Evolutionary conservation across 2,113 vertebrate species (phyloP).

Genomic region (Macroglossus sobrinus): DNA sequence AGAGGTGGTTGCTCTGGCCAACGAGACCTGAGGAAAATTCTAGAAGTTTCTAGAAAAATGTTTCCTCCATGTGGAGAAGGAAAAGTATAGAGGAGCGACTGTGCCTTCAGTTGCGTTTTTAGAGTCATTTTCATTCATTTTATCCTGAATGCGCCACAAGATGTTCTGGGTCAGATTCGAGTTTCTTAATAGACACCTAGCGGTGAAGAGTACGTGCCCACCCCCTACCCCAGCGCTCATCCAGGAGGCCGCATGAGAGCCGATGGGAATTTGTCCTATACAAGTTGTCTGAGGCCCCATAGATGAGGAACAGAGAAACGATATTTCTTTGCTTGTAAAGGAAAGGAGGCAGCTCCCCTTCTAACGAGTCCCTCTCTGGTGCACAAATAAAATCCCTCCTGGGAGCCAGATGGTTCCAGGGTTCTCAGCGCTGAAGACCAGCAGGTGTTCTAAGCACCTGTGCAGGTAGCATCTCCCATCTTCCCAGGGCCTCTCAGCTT

Average conservation of each 20-base stretch:
- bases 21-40: neutral
- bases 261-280: neutral
- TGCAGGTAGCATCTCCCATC: too few species aligned
- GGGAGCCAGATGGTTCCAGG: neutral
- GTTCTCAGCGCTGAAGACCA: neutral
- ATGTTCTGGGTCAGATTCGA: neutral
- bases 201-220: neutral
- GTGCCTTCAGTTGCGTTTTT: neutral
- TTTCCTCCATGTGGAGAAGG: neutral
- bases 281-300: too few species aligned
- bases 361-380: neutral
- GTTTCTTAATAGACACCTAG: neutral
- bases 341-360: neutral
- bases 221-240: rapidly evolving
- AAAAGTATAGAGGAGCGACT: neutral
- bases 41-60: neutral
- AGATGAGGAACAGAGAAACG: neutral
- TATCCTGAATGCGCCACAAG: neutral
- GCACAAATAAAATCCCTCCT: neutral
- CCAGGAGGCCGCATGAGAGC: neutral
- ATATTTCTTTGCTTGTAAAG: neutral
- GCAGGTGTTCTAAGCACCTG: neutral
- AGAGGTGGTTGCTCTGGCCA: neutral
- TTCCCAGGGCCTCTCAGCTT: neutral
- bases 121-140: neutral